phyloP scores from a whole-genome alignment of 2,888 invertebrate genomes.

The Mellilla xanthometata region DNA sequence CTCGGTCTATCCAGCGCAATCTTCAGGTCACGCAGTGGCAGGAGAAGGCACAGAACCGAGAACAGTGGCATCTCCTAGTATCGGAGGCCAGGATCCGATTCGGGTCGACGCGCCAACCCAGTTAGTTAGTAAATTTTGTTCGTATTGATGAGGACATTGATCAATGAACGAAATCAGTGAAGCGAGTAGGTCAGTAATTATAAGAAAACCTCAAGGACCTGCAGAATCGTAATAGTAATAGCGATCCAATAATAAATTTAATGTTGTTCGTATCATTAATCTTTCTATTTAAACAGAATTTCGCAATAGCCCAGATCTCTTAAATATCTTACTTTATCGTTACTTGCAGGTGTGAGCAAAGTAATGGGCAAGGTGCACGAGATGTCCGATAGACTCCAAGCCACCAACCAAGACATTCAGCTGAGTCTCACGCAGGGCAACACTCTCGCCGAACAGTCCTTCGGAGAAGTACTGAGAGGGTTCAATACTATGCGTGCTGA shows the following conservation, averaged over 20 bases:
- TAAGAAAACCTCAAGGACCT: too few species aligned
- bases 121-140: too few species aligned
- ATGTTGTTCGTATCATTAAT: too few species aligned
- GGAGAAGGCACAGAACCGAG: too few species aligned
- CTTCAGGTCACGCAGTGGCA: too few species aligned
- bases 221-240: too few species aligned
- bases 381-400: constrained; percentile 69
- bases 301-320: neutral
- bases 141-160: constrained; percentile 79
- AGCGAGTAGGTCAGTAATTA: constrained; percentile 64
- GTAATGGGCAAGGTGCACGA: constrained; percentile 80
- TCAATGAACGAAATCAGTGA: constrained; percentile 65
- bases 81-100: too few species aligned
- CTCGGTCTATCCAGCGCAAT: too few species aligned
- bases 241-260: too few species aligned
- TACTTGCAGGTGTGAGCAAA: constrained; percentile 60
- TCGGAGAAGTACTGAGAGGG: constrained; percentile 77
- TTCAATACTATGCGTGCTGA: constrained; percentile 80
- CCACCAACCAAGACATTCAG: constrained; percentile 82
- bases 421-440: constrained; percentile 82
- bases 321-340: neutral
- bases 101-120: too few species aligned
- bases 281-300: too few species aligned
- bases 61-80: constrained; percentile 85
- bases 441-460: constrained; percentile 79